Evolutionary conservation across 2,113 vertebrate species (phyloP), one percentile per base, ranked within the genome.

Genomic region (Myrmophylax atrothorax): DNA sequence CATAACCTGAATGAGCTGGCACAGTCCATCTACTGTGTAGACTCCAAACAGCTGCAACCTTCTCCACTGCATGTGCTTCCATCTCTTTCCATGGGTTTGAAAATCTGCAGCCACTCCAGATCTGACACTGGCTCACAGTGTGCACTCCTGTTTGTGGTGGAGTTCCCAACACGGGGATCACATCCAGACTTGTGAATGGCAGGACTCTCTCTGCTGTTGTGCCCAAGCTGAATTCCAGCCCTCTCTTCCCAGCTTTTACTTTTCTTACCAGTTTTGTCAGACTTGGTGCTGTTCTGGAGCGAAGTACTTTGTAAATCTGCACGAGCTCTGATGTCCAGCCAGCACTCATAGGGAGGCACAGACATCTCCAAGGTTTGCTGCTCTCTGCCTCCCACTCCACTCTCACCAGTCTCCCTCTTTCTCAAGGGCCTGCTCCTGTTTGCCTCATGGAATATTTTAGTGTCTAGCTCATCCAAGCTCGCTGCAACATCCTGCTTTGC

Each of bases 81-180:
- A 8, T 94, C 93, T 56, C 50, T 59, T 79, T 81, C 84, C 13
- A 46, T 10, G 35, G 96, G 95, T 80, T 95, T 97, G 94, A 98
- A 98, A 73, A 98, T 96, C 68, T 55, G 84, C 95, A 98, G 14
- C 98, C 98, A 97, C 53, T 97, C 97, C 2, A 16, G 3, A 23
- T 98, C 97, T 1, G 97, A 95, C 12, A 98, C 3, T 1, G 90
- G 64, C 56, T 62, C 83, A 89, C 78, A 94, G 20, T 33, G 42
- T 0, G 55, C 19, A 19, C 85, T 91, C 67, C 94, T 87, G 2
- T 78, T 55, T 4, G 93, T 0, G 7, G 76, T 28, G 52, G 75
- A 81, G 25, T 79, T 93, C 1, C 8, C 79, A 75, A 90, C 44
- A 70, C 53, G 89, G 69, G 93, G 96, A 42, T 40, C 70, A 16